Evolutionary conservation across 2,113 vertebrate genomes (phyloP), one percentile per base, ranked within the genome.

Genomic region (Bungarus multicinctus): DNA sequence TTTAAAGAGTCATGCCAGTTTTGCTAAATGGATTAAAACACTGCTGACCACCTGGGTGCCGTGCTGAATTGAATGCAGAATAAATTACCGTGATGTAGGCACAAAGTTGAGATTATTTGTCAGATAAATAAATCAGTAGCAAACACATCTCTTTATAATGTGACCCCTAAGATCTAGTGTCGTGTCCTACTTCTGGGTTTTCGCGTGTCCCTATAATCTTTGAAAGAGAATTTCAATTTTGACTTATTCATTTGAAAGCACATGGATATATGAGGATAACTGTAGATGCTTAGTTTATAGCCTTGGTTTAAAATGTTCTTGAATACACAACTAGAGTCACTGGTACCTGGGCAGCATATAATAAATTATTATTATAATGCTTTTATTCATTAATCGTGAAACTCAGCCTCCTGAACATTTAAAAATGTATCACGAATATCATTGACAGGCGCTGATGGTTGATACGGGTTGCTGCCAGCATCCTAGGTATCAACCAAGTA

Each of bases 51-150:
- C 88, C 96, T 94, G 74, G 91, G 94, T 85, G 7, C 25, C 87
- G 94, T 90, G 92, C 86, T 43, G 93, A 90, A n/a, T 93, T 95
- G 93, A 95, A 92, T 88, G 87, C 92, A 91, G 90, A 93, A 93
- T 94, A 95, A 95, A 97, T 95, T 94, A 85, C n/a, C 57, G 95
- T 91, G 91, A 94, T 94, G 89, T 91, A 58, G 12, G 64, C 92
- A 90, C 87, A 92, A 91, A 93, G 91, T 93, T 53, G 91, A 95
- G 92, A 93, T 94, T 45, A 94, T 96, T 96, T 96, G 93, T 96
- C 91, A 94, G 87, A 92, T 89, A 92, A 89, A 20, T 58, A 85
- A 39, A 25, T 94, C 52, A 55, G 11, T 93, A 52, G 94, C 90
- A 64, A 47, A 87, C 93, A 34, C 58, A 87, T 34, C 57, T 95